Conservation (phyloP, 2,888 invertebrate genomes). For the Patella depressa region DNA sequence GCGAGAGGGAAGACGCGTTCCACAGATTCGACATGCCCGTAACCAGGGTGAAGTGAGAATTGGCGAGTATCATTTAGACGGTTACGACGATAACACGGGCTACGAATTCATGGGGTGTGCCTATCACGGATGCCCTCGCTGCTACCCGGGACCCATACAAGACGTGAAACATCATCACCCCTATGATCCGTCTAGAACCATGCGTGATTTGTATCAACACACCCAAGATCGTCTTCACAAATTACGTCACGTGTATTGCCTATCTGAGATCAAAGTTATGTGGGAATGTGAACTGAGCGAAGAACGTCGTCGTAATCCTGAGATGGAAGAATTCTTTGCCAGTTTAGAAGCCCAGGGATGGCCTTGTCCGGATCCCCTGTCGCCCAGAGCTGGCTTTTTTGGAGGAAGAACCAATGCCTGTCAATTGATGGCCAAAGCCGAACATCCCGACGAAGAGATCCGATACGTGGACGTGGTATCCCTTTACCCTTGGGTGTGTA, state of each 20-base stretch:
- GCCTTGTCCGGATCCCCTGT: not conserved
- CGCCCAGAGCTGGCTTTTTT: not conserved
- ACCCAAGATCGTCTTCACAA: not conserved
- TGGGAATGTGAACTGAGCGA: not conserved
- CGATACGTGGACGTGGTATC: not conserved
- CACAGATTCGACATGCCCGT: no score
- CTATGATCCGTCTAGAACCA: conserved; percentile 1
- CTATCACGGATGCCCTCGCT: not conserved
- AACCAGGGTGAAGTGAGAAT: no score
- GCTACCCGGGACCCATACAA: not conserved
- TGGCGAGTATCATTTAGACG: no score
- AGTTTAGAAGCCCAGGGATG: not conserved
- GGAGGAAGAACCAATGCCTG: not conserved
- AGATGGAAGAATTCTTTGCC: not conserved
- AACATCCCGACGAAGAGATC: not conserved
- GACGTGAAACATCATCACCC: not conserved
- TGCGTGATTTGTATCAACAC: not conserved
- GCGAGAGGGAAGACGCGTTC: no score
- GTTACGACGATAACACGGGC: no score
- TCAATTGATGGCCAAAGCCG: not conserved
- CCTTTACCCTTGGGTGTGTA: not conserved
- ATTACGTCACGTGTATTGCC: not conserved
- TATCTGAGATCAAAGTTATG: not conserved
- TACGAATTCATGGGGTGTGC: not conserved
- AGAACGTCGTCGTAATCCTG: not conserved